Evolutionary conservation across 2,113 vertebrate species (phyloP), one percentile per base, ranked within the genome.

Genomic region (Anolis carolinensis): DNA sequence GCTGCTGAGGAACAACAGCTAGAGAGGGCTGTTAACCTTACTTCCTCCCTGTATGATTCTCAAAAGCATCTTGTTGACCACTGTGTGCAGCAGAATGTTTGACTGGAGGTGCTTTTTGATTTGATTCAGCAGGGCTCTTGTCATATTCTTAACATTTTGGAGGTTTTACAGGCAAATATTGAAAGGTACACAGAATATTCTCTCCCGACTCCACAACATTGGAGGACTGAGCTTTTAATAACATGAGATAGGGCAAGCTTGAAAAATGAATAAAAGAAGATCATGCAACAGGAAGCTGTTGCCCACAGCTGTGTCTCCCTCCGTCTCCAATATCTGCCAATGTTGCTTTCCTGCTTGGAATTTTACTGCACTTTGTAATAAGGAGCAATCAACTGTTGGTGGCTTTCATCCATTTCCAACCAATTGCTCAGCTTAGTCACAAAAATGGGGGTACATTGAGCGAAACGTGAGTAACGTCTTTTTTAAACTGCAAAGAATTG

Each of bases 331-430:
- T 81, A 30, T 81, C n/a, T 75, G 78, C 70, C 79, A 67, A 13
- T 67, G 44, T 13, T 23, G 68, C 68, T 79, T 79, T 71, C 75
- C 63, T 72, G 81, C 48, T 79, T 72, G 14, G 68, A 73, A 83
- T 83, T 52, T 39, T 48, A 73, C 59, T 50, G 68, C 21, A 10
- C 59, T 65, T 21, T 79, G 14, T 88, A 83, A 79, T 83, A 62
- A 83, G 68, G 30, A 39, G 75, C 81, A 83, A 79, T 88, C 68
- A 79, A 75, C 67, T 87, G 65, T 77, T 87, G 81, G 63, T 1
- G 9, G 50, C 67, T 62, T 79, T 83, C 67, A 73, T 73, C 78
- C 55, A 79, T 88, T 79, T 67, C 68, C 82, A 79, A 68, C 32
- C 81, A 84, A 79, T 83, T 87, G 83, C 50, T 82, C 65, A 82